Conservation (phyloP, 2,797 vertebrate species). For the Melanitta fusca region DNA sequence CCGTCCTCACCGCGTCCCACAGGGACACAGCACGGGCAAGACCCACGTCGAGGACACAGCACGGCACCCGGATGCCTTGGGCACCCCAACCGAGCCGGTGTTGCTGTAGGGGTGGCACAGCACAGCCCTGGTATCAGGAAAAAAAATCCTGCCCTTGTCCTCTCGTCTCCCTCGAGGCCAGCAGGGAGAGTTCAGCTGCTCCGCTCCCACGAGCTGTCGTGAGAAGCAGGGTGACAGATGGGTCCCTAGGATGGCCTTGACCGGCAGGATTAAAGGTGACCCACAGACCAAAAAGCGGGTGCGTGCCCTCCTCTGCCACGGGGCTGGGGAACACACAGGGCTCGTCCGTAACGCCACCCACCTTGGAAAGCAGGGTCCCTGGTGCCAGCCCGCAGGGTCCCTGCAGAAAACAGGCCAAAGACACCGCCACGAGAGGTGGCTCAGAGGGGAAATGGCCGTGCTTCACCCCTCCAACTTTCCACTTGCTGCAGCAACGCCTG, state of each 20-base stretch:
- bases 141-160: background rate
- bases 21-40: background rate
- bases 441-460: background rate
- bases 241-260: accelerated
- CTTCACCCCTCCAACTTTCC: background rate
- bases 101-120: background rate
- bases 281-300: too few species aligned
- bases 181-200: background rate
- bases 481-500: background rate
- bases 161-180: accelerated
- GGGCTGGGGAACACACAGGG: background rate
- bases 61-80: background rate
- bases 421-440: background rate
- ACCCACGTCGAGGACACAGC: too few species aligned
- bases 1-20: background rate
- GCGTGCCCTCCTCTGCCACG: background rate
- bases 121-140: accelerated
- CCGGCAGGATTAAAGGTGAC: background rate
- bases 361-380: background rate
- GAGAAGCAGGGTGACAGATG: background rate
- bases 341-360: background rate
- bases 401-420: too few species aligned
- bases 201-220: background rate
- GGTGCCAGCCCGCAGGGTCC: background rate
- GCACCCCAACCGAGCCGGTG: background rate